Base-by-base conservation (phyloP, 2,888 invertebrate species). In the Drosophila rubida region DNA sequence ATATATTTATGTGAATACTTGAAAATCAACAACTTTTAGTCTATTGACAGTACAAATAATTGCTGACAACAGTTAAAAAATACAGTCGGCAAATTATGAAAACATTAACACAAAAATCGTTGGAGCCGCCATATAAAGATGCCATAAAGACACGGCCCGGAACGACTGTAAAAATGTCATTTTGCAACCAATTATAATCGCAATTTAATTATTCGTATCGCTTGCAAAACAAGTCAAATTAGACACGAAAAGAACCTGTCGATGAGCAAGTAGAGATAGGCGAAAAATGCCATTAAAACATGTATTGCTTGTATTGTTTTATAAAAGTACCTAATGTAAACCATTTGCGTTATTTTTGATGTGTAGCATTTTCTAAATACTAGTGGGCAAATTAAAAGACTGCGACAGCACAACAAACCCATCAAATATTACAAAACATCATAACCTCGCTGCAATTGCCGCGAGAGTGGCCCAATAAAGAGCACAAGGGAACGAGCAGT, bases 361-460 rank as follows among this genome's bases (percentile, higher is more conserved):
- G 32, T 27, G 41, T 63, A 19, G 25, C 1, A 30, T 41, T 48
- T 39, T 8, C 39, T 39, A 25, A 41, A 49, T 62, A 68, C 41
- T 42, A 65, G 44, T 62, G 44, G 14, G 14, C 35, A 46, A 63
- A 55, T 66, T 54, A 30, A 63, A 51, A 62, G 53, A 65, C 54
- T 16, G 42, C 53, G 48, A 53, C 61, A 59, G 67, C 76, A 65
- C 79, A 70, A 70, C 62, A 80, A 76, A 76, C 63, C 53, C 78
- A 84, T 69, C 58, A 84, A 69, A 30, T 69, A 71, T 81, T 87
- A 62, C 81, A 87, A 80, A 73, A 80, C 60, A 22, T 49, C 50
- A 65, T 87, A 80, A 74, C 80, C 80, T 80, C 87, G 80, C 45
- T 60, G 81, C 74, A 67, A 77, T 74, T 78, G 72, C 54, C 54